A percentile compares a stretch with the other conserved stretches of the same genome.
These are phyloP conservation scores for Achlya flavicornis DNA, from an alignment of 2,888 invertebrate genomes.

Conservation along the genomic window DNA sequence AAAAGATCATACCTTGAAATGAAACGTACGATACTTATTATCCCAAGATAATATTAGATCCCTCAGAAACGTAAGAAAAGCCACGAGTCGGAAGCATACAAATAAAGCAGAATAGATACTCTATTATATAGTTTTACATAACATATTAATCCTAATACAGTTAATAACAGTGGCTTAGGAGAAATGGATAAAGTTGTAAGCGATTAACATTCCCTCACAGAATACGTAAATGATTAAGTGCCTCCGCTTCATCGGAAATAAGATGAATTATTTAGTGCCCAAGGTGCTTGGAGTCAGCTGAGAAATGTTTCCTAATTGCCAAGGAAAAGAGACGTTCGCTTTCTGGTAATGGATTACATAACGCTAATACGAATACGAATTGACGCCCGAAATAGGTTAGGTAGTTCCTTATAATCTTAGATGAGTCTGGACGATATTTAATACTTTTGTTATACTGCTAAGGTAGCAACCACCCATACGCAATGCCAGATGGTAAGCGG, in stretches of 20 bases:
- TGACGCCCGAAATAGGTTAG: no score
- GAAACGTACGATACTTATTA: no score
- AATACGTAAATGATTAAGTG: not conserved
- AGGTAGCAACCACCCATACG: no score
- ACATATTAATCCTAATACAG: not conserved
- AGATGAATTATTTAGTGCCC: not conserved
- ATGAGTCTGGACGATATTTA: no score
- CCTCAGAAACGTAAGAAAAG: not conserved
- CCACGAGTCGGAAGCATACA: not conserved
- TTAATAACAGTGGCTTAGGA: not conserved
- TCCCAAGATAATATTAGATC: no score
- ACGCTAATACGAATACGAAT: no score
- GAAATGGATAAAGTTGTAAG: conserved; percentile 6
- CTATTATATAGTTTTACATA: not conserved
- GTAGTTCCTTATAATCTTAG: no score
- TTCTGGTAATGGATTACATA: not conserved
- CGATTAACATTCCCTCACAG: not conserved
- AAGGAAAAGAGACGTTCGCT: not conserved
- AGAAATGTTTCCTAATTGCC: not conserved
- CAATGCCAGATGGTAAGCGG: no score
- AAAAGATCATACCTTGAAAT: no score
- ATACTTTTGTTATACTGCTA: no score
- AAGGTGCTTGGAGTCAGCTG: not conserved
- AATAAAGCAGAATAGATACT: not conserved
- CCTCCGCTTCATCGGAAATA: not conserved